A percentile compares a stretch with the other conserved stretches of the same genome.
Evolutionary conservation across 2,113 vertebrate species (phyloP).

Genomic region (Entomyzon cyanotis): DNA sequence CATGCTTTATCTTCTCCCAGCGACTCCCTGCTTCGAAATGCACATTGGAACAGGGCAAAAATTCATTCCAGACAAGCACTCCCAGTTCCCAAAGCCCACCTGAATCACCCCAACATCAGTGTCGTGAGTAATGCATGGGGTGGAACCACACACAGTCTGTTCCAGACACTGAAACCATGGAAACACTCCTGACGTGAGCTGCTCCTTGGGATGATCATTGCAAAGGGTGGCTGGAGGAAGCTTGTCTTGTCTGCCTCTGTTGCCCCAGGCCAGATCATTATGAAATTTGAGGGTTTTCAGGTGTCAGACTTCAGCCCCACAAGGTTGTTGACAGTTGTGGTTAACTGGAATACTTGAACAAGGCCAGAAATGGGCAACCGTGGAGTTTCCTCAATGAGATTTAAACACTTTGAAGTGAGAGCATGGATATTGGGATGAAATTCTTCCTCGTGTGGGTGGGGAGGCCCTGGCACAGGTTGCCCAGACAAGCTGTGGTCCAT

Average conservation of each 20-base stretch:
- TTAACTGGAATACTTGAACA: neutral
- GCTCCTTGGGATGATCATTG: constrained; percentile 1
- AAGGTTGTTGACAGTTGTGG: neutral
- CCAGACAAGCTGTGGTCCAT: neutral
- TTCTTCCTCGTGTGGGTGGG: neutral
- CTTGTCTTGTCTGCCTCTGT: neutral
- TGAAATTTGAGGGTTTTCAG: neutral
- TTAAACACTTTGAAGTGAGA: neutral
- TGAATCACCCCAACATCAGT: constrained; percentile 27
- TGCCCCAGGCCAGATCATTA: neutral
- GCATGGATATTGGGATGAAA: neutral
- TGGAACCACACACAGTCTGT: constrained; percentile 47
- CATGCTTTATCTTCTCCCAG: neutral
- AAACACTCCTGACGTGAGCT: neutral
- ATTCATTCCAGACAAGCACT: neutral
- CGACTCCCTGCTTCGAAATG: neutral
- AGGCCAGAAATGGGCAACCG: neutral
- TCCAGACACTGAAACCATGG: constrained; percentile 34
- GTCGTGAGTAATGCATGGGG: constrained; percentile 32
- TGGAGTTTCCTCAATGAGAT: neutral
- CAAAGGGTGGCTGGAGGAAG: neutral
- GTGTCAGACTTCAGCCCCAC: neutral
- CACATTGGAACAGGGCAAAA: neutral
- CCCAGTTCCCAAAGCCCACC: neutral
- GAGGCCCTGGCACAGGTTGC: neutral